Conservation (phyloP, 2,113 vertebrate genomes). For the Gnathochromis pfefferi region DNA sequence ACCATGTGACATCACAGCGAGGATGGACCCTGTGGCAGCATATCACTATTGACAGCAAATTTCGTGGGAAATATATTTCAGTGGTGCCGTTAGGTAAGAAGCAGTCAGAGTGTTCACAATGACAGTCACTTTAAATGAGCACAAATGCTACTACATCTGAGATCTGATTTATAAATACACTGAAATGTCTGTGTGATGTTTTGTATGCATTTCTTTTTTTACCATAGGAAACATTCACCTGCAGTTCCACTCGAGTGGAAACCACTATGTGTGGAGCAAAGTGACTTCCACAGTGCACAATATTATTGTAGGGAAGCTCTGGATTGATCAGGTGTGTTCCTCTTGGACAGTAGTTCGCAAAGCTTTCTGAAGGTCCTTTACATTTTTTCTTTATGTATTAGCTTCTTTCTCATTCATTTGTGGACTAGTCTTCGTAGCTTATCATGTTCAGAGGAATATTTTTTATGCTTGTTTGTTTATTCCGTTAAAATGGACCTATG, state of each 20-base stretch:
- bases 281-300: conserved; percentile 96
- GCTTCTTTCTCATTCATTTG: background rate
- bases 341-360: background rate
- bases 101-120: background rate
- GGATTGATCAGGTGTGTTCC: conserved; percentile 87
- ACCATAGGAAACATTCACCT: conserved; percentile 85
- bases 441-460: background rate
- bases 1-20: conserved; percentile 82
- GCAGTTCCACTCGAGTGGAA: conserved; percentile 86
- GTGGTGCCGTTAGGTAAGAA: conserved; percentile 87
- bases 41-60: conserved; percentile 96
- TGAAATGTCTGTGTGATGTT: background rate
- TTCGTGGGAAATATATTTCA: conserved; percentile 95
- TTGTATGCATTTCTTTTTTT: background rate
- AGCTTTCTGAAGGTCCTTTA: background rate
- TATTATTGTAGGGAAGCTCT: conserved; percentile 95
- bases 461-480: background rate
- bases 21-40: conserved; percentile 97
- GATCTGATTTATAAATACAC: background rate
- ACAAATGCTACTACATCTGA: background rate
- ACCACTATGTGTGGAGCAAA: conserved; percentile 93
- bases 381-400: background rate
- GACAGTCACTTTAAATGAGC: background rate
- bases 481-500: background rate
- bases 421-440: background rate